Percentiles rank a stretch among this genome's conserved stretches.
Evolutionary conservation across 2,113 vertebrate genomes (phyloP).

Genomic region (Eretmochelys imbricata): DNA sequence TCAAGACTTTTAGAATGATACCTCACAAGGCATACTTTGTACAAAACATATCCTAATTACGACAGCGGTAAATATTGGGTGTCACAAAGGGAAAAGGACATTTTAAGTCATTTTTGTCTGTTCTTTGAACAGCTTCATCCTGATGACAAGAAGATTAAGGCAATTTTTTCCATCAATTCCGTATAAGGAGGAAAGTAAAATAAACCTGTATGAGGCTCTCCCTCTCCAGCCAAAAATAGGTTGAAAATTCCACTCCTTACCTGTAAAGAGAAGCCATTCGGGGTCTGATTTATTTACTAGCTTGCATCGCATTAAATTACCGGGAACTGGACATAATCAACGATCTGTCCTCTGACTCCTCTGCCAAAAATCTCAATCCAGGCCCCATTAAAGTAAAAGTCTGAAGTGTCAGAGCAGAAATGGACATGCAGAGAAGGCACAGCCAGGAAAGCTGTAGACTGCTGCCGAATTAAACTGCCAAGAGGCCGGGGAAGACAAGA

Average conservation of each 20-base stretch:
- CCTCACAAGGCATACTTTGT: too few relatives aligned
- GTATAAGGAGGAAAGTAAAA: not conserved
- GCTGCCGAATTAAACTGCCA: rapidly evolving
- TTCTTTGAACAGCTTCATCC: not conserved
- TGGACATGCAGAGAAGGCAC: rapidly evolving
- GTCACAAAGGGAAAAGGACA: not conserved
- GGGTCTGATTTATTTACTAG: constrained; percentile 31
- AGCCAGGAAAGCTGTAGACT: not conserved
- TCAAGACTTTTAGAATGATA: too few relatives aligned
- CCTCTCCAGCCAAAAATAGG: not conserved
- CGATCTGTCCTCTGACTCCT: not conserved
- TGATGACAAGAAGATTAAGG: not conserved
- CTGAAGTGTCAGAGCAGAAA: not conserved
- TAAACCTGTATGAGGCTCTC: not conserved
- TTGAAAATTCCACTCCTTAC: not conserved
- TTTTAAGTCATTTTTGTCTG: not conserved
- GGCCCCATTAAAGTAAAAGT: not conserved
- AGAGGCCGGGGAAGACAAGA: rapidly evolving
- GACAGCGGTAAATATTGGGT: too few relatives aligned
- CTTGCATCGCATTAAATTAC: constrained; percentile 2
- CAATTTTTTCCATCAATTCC: not conserved
- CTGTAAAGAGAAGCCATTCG: not conserved
- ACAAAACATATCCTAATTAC: too few relatives aligned
- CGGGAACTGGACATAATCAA: not conserved
- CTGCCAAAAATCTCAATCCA: rapidly evolving